Base-by-base conservation (phyloP, 2,888 invertebrate genomes). In the Drosophila pegasa region DNA sequence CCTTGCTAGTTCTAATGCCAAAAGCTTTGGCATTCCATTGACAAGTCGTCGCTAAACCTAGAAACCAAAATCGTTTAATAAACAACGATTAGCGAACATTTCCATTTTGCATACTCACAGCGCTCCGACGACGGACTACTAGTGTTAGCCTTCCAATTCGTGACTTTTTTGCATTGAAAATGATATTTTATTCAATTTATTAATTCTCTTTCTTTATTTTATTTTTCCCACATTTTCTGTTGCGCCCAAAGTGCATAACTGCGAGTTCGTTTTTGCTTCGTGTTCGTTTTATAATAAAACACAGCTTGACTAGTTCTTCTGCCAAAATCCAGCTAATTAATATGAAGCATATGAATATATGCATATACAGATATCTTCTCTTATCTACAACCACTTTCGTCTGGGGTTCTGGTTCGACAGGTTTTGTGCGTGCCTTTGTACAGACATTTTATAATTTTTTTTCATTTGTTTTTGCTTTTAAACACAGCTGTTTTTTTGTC, bases 1-100 rank as follows among this genome's bases (percentile, higher is more conserved):
- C 88, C 83, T 84, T 87, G 83, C 41, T 56, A 56, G 65, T 85
- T 87, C 88, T 83, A 78, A 75, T 78, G 84, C 81, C 84, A 72
- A 45, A 48, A 50, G 65, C 71, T 56, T 67, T 72, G 75, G 51
- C 79, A 81, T 72, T 75, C 68, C 75, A 77, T 66, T 75, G 50
- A 52, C 45, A 67, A 54, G 48, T 20, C 3, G 33, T 27, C 35
- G 35, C 37, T 58, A 70, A 69, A 47, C 69, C 64, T 80, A 65
- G 77, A 68, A 65, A 79, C 50, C 48, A 31, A 66, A 70, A 75
- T 55, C 63, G 79, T 65, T 68, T 66, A 68, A 68, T 67, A 61
- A 66, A 67, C 48, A 68, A 31, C 51, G 62, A 79, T 81, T 67
- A 77, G 56, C 47, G 59, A 16, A 14, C 45, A 67, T 73, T 75